Base-by-base conservation (phyloP, 53 echinoderm and acorn worm genomes). In the Holothuria leucospilota region DNA sequence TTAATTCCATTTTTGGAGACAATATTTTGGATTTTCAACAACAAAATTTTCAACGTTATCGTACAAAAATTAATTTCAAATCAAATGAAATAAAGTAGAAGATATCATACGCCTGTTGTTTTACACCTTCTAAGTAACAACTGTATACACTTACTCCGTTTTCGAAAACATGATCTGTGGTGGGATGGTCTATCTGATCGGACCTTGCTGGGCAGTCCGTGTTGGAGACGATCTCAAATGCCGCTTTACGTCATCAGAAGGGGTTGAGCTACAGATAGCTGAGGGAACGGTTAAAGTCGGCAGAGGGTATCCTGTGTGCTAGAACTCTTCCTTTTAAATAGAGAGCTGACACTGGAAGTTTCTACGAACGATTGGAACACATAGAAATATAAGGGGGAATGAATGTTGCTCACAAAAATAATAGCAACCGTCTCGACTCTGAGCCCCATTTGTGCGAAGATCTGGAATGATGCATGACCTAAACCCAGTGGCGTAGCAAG, bases 321-420 rank as follows among this genome's bases (percentile, higher is more conserved):
- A 0, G 82, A 86, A 8, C 98, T 93, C 13, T 98, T 98, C 87
- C 95, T 90, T 69, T 82, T 95, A 27, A 87, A 87, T 10, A 93
- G 95, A 6, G 95, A 93, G 29, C 86, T 95, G 7, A 79, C 66
- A 0, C 51, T 96, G 1, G 70, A 72, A 10, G 90, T 95, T 5
- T 86, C 86, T 24, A 4, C 20, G 16, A 62, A 86, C 40, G 73
- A 40, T 34, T 73, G 86, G 9, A 39, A 18, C 9, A 61, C 27
- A 21, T 86, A 63, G 82, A n/a, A 2, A 8, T 41, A 63, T 23
- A 8, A 29, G 10, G 82, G 82, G 4, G 64, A n/a, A n/a, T n/a
- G n/a, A n/a, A n/a, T n/a, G n/a, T n/a, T n/a, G n/a, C n/a, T n/a
- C n/a, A n/a, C n/a, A n/a, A n/a, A n/a, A n/a, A n/a, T n/a, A n/a